Base-by-base conservation (phyloP, 2,113 vertebrate genomes). In the Chaetorhynchus papuensis region DNA sequence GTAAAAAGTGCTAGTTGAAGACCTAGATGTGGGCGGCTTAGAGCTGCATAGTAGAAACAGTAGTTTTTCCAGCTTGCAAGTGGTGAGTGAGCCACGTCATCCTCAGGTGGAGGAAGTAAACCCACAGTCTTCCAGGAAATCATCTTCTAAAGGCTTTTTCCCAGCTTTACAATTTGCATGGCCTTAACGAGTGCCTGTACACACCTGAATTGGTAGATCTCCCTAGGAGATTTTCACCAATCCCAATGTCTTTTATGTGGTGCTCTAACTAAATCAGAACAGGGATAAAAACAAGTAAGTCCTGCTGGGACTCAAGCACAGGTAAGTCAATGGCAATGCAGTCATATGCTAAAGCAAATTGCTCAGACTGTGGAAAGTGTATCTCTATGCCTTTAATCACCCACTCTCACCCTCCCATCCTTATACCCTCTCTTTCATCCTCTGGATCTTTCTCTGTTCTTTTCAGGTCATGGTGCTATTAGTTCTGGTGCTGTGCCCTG, bases 241-340 rank as follows among this genome's bases (percentile, higher is more conserved):
- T 64, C 17, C 53, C 37, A 13, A 39, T 93, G 65, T 90, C 57
- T 83, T 83, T 92, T 49, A 26, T 80, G 68, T 42, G 41, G 20
- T 83, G 24, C 28, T 86, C 30, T 69, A 81, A 77, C 26, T 92
- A 79, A 87, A 75, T 88, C 61, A 65, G 66, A 88, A 37, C n/a
- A 65, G 35, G 24, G 41, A 33, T 70, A 28, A 87, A 93, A 89
- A 15, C 41, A 42, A 74, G 63, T 47, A n/a, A 83, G 37, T 45
- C 57, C 60, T 87, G 50, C 24, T 33, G 63, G 50, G n/a, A 87
- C 31, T 89, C 81, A 44, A 57, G 37, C 31, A 16, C 1, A 2
- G 66, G 15, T 76, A 59, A 79, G 33, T 39, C 53, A 42, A 27
- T 53, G n/a, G 30, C 57, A 92, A 2, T 8, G 0, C 30, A 65